These are phyloP conservation scores for Yponomeuta cagnagella DNA, from an alignment of 2,888 invertebrate genomes.

Conservation along the genomic window DNA sequence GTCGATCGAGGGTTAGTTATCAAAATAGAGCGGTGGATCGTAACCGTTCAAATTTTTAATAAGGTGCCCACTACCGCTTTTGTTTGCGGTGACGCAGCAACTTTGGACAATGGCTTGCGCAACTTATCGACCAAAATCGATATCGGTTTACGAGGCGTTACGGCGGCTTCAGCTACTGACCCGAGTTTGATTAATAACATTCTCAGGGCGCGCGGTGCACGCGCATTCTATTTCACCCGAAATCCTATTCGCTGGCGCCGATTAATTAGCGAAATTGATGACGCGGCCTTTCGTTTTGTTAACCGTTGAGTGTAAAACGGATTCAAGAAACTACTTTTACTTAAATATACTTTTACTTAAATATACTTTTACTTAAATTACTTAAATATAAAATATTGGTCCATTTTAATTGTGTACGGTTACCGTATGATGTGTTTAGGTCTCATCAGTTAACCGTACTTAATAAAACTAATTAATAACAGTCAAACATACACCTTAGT, in stretches of 20 bases:
- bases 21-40: slow-evolving; percentile 70
- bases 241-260: slow-evolving; percentile 63
- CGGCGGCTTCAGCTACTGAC: slow-evolving; percentile 70
- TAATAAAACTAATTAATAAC: too few species aligned
- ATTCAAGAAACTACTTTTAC: neutral
- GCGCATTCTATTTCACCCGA: slow-evolving; percentile 34
- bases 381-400: neutral
- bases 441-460: too few species aligned
- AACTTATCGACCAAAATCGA: slow-evolving; percentile 73
- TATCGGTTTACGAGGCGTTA: slow-evolving; percentile 74
- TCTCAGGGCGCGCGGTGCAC: slow-evolving; percentile 39
- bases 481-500: too few species aligned
- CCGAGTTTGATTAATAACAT: slow-evolving; percentile 74
- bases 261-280: slow-evolving; percentile 67
- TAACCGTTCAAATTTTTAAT: slow-evolving; percentile 70
- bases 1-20: slow-evolving; percentile 56
- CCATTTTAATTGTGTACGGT: too few species aligned
- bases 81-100: slow-evolving; percentile 62
- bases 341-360: neutral
- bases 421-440: too few species aligned
- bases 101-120: slow-evolving; percentile 70
- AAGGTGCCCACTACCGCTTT: slow-evolving; percentile 74
- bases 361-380: too few species aligned
- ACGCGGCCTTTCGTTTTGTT: slow-evolving; percentile 26
- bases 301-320: slow-evolving; percentile 17